Percentiles rank a stretch among this genome's conserved stretches.
Conservation (phyloP, 2,113 vertebrate genomes). For the Pholis gunnellus region DNA sequence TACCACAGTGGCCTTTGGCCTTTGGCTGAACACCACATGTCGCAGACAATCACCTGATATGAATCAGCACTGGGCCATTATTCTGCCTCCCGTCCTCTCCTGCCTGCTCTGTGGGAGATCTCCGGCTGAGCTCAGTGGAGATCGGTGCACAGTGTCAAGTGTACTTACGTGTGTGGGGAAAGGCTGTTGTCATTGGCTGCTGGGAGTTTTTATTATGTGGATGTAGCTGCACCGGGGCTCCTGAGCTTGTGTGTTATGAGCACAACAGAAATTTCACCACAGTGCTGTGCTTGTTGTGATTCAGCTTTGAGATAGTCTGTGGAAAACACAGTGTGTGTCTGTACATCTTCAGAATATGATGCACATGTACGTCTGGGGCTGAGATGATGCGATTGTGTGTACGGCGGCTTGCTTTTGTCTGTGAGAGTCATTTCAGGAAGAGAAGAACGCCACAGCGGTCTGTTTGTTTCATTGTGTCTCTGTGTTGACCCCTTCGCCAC, state of each 20-base stretch:
- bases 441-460: conserved; percentile 32
- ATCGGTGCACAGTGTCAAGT: conserved; percentile 57
- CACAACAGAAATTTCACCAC: conserved; percentile 9
- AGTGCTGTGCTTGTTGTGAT: conserved; percentile 17
- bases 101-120: conserved; percentile 43
- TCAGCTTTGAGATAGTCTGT: conserved; percentile 24
- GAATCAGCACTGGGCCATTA: conserved; percentile 65
- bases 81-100: conserved; percentile 45
- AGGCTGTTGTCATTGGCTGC: conserved; percentile 50
- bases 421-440: conserved; percentile 7
- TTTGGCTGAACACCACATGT: conserved; percentile 70
- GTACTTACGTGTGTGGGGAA: conserved; percentile 41
- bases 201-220: conserved; percentile 45
- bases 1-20: conserved; percentile 71
- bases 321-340: conserved; percentile 8
- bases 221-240: conserved; percentile 35
- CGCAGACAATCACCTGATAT: conserved; percentile 73
- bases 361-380: neutral
- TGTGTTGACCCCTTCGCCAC: conserved; percentile 40
- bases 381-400: neutral
- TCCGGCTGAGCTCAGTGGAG: conserved; percentile 31
- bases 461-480: conserved; percentile 27
- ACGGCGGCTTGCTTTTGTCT: neutral
- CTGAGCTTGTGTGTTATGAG: conserved; percentile 35
- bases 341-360: neutral